A percentile compares a stretch with the other conserved stretches of the same genome.
These are phyloP conservation scores for Pachycephus smyrnensis DNA, from an alignment of 2,888 invertebrate genomes.

Conservation along the genomic window DNA sequence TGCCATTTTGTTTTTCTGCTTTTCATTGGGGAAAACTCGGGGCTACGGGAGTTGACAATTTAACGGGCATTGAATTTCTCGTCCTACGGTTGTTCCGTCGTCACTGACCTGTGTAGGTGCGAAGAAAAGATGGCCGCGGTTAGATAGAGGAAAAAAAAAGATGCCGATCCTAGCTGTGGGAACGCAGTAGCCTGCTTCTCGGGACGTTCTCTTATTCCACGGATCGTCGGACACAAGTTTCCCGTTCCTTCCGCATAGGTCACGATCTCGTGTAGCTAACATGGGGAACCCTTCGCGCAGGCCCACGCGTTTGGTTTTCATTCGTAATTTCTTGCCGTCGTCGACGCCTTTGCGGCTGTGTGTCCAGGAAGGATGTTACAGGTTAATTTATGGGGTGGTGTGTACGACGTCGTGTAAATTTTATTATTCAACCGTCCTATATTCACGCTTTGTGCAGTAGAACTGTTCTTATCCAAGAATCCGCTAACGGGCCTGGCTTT, in stretches of 20 bases:
- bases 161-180: background rate
- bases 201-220: background rate
- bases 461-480: background rate
- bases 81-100: background rate
- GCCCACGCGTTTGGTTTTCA: background rate
- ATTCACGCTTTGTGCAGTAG: background rate
- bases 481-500: background rate
- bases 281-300: background rate
- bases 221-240: background rate
- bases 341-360: no score
- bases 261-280: background rate
- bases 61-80: background rate
- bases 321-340: background rate
- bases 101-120: background rate
- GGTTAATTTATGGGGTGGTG: background rate
- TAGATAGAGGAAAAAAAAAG: background rate
- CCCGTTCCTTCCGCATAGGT: background rate
- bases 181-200: background rate
- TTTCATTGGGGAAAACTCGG: background rate
- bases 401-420: background rate
- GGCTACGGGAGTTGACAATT: background rate
- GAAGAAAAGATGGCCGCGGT: background rate
- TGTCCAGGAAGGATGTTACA: background rate
- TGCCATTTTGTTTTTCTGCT: no score
- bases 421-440: background rate